Base-by-base conservation (phyloP, 2,797 vertebrate species). In the Gobio occitaniae region DNA sequence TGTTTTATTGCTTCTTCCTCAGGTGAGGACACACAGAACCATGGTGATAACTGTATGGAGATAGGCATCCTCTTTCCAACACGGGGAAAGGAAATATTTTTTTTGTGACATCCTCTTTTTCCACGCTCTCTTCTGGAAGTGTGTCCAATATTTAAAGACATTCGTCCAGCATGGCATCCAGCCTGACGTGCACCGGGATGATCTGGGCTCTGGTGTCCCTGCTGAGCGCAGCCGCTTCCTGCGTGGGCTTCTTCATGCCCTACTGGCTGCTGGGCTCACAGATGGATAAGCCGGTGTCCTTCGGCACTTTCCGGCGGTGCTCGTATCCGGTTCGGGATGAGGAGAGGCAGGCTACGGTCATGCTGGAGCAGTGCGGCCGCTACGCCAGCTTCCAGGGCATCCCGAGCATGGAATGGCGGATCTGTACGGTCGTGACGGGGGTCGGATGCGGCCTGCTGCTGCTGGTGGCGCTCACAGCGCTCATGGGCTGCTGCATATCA, bases 361-460 rank as follows among this genome's bases (percentile, higher is more conserved):
- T 99, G 97, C 94, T 99, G 93, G 98, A 99, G 94, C 97, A 99
- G 89, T 99, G 98, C 4, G 98, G 98, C 61, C 97, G 97, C 89
- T 99, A 99, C 0, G 97, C 98, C 68, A 97, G 97, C 36, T 99
- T 99, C 92, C 93, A 96, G 86, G 97, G 96, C 88, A 99, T 99
- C 89, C 98, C 98, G 0, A 99, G 98, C 0, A 90, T 97, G 0
- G 97, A 97, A 85, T 99, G 98, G 98, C 95, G 96, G 91, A 97
- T 99, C 95, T 99, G 97, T 91, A 98, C 98, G 0, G 94, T 99
- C 86, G 96, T 99, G 90, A 98, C 97, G 0, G 98, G 98, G 13
- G 94, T 97, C 89, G 98, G 98, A 6, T 99, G 98, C 0, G 98
- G 98, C 88, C 96, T 99, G 76, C 97, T 99, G 38, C 96, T 99